phyloP scores from a whole-genome alignment of 2,113 vertebrate species.

The Lagopus leucura region DNA sequence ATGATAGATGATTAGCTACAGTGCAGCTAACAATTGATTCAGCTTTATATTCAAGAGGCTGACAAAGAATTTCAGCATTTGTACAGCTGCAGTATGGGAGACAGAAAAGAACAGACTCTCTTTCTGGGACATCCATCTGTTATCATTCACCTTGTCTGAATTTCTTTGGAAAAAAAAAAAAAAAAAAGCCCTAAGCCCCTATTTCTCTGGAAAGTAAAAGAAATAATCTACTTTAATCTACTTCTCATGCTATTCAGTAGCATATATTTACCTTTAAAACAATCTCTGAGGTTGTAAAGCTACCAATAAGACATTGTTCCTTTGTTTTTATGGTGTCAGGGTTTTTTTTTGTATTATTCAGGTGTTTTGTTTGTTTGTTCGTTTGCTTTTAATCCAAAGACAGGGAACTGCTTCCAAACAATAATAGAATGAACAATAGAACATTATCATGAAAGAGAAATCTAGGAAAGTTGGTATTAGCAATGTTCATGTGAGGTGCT shows the following conservation, averaged over 20 bases:
- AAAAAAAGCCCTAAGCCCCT: not conserved
- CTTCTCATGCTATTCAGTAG: not conserved
- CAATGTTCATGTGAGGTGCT: not conserved
- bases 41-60: slow-evolving; percentile 46
- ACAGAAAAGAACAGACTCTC: not conserved
- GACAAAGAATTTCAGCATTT: slow-evolving; percentile 59
- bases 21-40: not conserved
- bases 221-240: not conserved
- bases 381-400: not conserved
- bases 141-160: not conserved
- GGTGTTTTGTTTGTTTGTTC: not conserved
- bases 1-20: slow-evolving; percentile 12
- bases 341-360: not conserved
- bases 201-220: not conserved
- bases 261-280: not conserved
- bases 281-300: not conserved
- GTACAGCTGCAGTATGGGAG: slow-evolving; percentile 44
- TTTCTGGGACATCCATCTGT: slow-evolving; percentile 23
- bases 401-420: not conserved
- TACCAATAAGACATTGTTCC: not conserved
- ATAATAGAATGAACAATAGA: not conserved
- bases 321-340: not conserved
- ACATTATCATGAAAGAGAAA: not conserved
- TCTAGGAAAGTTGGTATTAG: not conserved
- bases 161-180: not conserved